These are phyloP conservation scores for Octodonta nipae DNA, from an alignment of 2,888 invertebrate genomes.

Conservation along the genomic window DNA sequence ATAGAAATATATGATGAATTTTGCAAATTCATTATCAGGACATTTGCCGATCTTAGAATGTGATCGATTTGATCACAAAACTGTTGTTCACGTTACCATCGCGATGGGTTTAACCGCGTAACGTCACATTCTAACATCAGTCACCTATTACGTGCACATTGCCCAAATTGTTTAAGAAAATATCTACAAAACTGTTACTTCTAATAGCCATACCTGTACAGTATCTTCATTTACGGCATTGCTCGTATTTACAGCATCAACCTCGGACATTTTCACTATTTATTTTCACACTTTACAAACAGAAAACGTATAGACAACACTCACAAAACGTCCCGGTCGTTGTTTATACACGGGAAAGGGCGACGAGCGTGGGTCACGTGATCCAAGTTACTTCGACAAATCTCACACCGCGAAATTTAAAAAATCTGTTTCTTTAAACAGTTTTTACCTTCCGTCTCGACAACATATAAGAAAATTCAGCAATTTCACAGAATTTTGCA, in stretches of 20 bases:
- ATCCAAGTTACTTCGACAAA: constrained; percentile 24
- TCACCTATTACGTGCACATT: constrained; percentile 34
- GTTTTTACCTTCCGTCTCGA: no score
- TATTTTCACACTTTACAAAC: constrained; percentile 21
- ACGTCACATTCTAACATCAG: constrained; percentile 30
- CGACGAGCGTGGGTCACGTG: constrained; percentile 51
- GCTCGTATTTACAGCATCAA: constrained; percentile 32
- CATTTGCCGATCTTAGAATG: constrained; percentile 23
- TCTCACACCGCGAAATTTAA: constrained; percentile 26
- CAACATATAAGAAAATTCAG: no score
- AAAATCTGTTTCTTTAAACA: no score
- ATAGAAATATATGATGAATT: background rate
- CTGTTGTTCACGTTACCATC: constrained; percentile 4
- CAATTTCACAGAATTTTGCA: no score
- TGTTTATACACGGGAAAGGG: constrained; percentile 48
- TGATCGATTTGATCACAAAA: constrained; percentile 15
- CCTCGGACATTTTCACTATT: constrained; percentile 34
- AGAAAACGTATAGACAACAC: constrained; percentile 18
- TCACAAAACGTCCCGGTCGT: constrained; percentile 37
- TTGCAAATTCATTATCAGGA: constrained; percentile 1
- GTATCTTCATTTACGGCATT: constrained; percentile 33
- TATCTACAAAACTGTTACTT: constrained; percentile 12
- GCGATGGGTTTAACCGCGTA: constrained; percentile 22
- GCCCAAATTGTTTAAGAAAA: constrained; percentile 22
- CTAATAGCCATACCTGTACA: constrained; percentile 28